Evolutionary conservation across 2,113 vertebrate species (phyloP).

Genomic region (Aspidoscelis tigris): DNA sequence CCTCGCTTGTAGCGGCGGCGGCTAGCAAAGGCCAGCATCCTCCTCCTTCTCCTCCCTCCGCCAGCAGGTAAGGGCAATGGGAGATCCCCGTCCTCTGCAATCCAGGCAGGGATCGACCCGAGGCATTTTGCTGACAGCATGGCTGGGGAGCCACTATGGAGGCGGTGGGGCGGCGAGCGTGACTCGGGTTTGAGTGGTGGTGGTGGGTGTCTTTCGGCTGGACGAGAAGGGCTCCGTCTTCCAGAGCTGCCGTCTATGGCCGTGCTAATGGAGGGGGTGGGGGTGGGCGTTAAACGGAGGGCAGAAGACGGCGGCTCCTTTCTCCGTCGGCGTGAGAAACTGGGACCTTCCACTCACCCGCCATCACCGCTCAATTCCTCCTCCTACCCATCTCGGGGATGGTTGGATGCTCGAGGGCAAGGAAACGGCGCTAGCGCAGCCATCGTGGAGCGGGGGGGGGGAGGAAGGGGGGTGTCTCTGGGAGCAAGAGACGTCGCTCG

Average conservation of each 20-base stretch:
- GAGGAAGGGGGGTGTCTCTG: not conserved
- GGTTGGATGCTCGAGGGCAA: not conserved
- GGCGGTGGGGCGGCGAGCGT: not conserved
- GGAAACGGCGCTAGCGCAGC: not conserved
- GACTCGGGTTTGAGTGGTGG: not conserved
- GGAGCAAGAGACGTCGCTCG: not conserved
- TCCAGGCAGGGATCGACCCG: no score
- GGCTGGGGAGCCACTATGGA: not conserved
- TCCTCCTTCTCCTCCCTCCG: not conserved
- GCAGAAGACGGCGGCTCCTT: not conserved
- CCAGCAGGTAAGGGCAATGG: not conserved
- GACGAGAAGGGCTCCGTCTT: not conserved
- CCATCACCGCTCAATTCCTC: not conserved
- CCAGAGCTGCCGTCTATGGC: not conserved
- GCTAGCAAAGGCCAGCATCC: constrained; percentile 15
- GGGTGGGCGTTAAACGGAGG: not conserved
- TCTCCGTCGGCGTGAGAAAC: not conserved
- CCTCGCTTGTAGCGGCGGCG: not conserved
- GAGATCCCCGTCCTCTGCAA: no score
- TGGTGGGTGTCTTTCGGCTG: not conserved
- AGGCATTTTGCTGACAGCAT: not conserved
- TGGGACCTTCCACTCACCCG: not conserved
- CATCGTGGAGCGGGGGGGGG: not conserved
- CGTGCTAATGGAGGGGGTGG: not conserved
- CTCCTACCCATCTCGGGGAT: not conserved